Base-by-base conservation (phyloP, 2,797 vertebrate genomes). In the Eulemur rubriventer region DNA sequence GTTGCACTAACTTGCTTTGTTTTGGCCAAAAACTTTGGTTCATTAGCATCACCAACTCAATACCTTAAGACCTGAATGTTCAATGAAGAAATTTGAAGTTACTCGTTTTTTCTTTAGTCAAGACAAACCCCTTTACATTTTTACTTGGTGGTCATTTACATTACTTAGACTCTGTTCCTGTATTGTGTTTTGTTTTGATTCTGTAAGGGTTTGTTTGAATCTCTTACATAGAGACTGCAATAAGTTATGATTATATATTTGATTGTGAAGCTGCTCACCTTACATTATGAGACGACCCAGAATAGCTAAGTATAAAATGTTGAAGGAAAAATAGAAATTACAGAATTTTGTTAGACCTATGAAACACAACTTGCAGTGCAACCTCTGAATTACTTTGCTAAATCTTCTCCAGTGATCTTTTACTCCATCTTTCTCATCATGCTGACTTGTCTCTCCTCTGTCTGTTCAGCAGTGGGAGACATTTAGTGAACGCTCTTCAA, bases 401-500 rank as follows among this genome's bases (percentile, higher is more conserved):
- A 98, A 95, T 98, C 98, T 99, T 98, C 98, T 98, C 98, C 97
- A 91, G 94, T 98, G 98, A 98, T 98, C 98, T 98, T 98, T 96
- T 98, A 76, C 97, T 98, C 96, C 98, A 97, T 98, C 98, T 98
- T 98, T 98, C 97, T 98, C 94, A 97, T 98, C 98, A 96, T 99
- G 98, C 99, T 99, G 99, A 99, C 98, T 99, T 99, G 98, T 99
- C 98, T 99, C 98, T 99, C 99, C 99, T 99, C 99, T 99, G 99
- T 99, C 99, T 99, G 99, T 99, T 99, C 99, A 99, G 99, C 99
- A 99, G 99, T 99, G 99, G 99, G 99, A 99, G 99, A 99, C 99
- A 99, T 99, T 99, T 99, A 99, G 99, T 99, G 99, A 99, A 99
- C 99, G 99, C 99, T 99, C 99, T 99, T 99, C 99, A 99, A 99